phyloP scores from a whole-genome alignment of 1,140 invertebrate species.

The Penaeus chinensis region DNA sequence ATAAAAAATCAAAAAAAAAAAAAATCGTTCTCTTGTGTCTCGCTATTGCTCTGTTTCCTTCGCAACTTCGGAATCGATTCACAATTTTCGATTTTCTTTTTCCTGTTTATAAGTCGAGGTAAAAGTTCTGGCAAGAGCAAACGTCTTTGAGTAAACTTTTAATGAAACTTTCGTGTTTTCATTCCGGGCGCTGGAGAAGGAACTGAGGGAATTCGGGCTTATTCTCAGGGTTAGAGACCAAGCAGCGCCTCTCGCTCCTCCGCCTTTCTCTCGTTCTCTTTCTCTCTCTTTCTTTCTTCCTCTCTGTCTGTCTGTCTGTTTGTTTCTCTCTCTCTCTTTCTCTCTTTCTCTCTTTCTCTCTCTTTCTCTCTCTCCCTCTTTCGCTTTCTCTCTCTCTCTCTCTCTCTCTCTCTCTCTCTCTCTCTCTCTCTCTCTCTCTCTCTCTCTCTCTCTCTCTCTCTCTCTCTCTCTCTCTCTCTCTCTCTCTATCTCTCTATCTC shows the following conservation, averaged over 20 bases:
- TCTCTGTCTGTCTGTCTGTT: not conserved
- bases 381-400: conserved; percentile 2
- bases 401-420: not conserved
- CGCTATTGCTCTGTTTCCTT: no score
- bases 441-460: not conserved
- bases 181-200: no score
- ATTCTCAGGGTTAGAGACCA: not conserved
- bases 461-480: not conserved
- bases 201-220: no score
- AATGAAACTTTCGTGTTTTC: no score
- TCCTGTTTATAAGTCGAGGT: no score
- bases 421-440: not conserved
- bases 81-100: no score
- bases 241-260: not conserved
- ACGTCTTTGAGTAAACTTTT: no score
- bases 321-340: not conserved
- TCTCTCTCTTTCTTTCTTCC: conserved; percentile 8
- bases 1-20: no score
- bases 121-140: no score
- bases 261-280: not conserved
- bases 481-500: not conserved
- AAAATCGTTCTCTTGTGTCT: no score
- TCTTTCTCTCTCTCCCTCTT: not conserved
- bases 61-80: no score
- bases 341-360: not conserved